Conservation (phyloP, 1,140 invertebrate genomes). For the Mamestra configurata region DNA sequence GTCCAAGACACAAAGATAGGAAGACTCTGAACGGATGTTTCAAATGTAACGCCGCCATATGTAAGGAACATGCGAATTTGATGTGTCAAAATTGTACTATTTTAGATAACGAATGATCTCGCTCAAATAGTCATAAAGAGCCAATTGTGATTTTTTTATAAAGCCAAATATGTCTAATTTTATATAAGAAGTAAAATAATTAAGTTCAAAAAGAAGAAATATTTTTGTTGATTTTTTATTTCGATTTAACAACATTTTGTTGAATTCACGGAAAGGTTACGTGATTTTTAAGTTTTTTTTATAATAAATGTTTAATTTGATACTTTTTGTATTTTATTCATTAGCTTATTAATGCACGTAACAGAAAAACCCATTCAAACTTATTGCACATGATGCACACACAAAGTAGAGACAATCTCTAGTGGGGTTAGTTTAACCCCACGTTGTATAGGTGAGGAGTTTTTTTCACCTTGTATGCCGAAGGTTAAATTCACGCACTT, state of each 20-base stretch:
- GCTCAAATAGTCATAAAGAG: neutral
- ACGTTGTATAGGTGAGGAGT: neutral
- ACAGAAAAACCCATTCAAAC: neutral
- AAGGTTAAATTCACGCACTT: no score
- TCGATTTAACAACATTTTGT: no score
- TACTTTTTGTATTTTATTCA: neutral
- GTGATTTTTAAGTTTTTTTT: neutral
- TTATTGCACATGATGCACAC: neutral
- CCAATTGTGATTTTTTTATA: neutral
- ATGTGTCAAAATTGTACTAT: neutral
- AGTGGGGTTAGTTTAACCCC: neutral
- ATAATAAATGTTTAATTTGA: neutral
- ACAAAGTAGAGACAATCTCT: neutral
- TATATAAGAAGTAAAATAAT: no score
- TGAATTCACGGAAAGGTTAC: neutral
- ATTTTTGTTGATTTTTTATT: neutral
- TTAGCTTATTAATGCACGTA: neutral
- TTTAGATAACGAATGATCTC: neutral
- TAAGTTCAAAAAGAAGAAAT: no score
- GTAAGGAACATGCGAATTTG: neutral
- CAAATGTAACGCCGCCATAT: neutral
- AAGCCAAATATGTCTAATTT: no score
- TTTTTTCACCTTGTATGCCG: constrained; percentile 9
- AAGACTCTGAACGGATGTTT: neutral
- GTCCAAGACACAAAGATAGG: neutral